These are phyloP conservation scores for Sminthurinus signatus DNA, from an alignment of 1,140 invertebrate genomes.

Conservation along the genomic window DNA sequence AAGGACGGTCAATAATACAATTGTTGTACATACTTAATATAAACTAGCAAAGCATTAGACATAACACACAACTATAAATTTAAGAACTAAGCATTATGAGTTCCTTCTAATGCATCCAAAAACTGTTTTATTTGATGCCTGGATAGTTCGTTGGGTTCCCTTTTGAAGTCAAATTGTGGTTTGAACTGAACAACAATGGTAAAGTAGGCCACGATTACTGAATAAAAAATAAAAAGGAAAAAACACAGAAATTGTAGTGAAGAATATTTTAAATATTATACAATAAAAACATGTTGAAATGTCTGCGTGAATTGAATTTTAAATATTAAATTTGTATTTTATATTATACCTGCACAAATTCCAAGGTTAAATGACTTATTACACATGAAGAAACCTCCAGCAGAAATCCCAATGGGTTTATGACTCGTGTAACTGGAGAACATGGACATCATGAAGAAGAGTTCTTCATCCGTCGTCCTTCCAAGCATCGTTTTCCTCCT, in stretches of 20 bases:
- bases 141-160: neutral
- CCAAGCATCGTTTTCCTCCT: slow-evolving; percentile 29
- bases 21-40: too few relatives aligned
- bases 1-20: too few relatives aligned
- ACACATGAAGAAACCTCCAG: slow-evolving; percentile 25
- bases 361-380: slow-evolving; percentile 31
- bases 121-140: neutral
- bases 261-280: too few relatives aligned
- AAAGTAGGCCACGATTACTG: slow-evolving; percentile 29
- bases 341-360: too few relatives aligned
- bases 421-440: slow-evolving; percentile 29
- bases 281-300: too few relatives aligned
- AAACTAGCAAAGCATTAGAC: too few relatives aligned
- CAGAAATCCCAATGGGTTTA: slow-evolving; percentile 16
- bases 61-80: too few relatives aligned
- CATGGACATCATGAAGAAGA: slow-evolving; percentile 34
- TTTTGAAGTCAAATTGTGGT: slow-evolving; percentile 19
- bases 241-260: too few relatives aligned
- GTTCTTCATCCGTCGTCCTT: slow-evolving; percentile 29
- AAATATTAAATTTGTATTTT: too few relatives aligned
- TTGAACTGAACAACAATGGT: slow-evolving; percentile 34
- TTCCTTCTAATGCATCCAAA: neutral
- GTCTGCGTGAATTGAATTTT: too few relatives aligned
- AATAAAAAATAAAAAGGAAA: too few relatives aligned
- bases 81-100: too few relatives aligned